Evolutionary conservation across 2,888 invertebrate genomes (phyloP), one percentile per base, ranked within the genome.

Genomic region (Netelia melanura): DNA sequence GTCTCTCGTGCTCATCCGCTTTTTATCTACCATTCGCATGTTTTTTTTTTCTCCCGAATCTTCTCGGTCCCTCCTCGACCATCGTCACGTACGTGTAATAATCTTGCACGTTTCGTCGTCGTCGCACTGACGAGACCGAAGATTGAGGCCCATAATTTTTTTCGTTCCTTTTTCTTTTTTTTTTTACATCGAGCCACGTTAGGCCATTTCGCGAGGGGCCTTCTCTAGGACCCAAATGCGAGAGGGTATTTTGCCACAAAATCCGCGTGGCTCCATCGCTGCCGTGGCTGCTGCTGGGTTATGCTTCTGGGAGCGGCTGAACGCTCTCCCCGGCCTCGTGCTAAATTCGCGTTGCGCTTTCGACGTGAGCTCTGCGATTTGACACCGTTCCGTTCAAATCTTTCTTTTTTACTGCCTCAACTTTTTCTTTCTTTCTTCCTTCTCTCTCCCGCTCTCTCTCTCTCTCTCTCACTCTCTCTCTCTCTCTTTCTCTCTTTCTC

Each of bases 281-380:
- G 30, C 30, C 30, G 30, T 5, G 30, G 17, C 17, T 17, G 30
- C 30, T 30, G 30, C 30, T 30, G 30, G 30, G 30, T 74, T 58
- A 43, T 68, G 85, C 65, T 83, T 65, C 52, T 83, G 85, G 83
- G 83, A 83, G 80, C 83, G 83, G 83, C 80, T 56, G 70, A 65
- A 71, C 62, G 44, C 70, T 81, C 75, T 48, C 79, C 76, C 44
- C 80, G 85, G 80, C 83, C 85, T 85, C 85, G 85, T 85, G 78
- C 84, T 74, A 81, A 85, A 78, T 81, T 85, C 81, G 74, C 80
- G 83, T 83, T 83, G 81, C 86, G 89, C 86, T 84, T 86, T 83
- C 86, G 81, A 83, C 86, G 78, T 78, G 82, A 87, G 81, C 86
- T 78, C 74, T 78, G 85, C 86, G 87, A 89, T 84, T 84, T 84